These are phyloP conservation scores for Phortica magna DNA, from an alignment of 2,888 invertebrate species.

Conservation along the genomic window DNA sequence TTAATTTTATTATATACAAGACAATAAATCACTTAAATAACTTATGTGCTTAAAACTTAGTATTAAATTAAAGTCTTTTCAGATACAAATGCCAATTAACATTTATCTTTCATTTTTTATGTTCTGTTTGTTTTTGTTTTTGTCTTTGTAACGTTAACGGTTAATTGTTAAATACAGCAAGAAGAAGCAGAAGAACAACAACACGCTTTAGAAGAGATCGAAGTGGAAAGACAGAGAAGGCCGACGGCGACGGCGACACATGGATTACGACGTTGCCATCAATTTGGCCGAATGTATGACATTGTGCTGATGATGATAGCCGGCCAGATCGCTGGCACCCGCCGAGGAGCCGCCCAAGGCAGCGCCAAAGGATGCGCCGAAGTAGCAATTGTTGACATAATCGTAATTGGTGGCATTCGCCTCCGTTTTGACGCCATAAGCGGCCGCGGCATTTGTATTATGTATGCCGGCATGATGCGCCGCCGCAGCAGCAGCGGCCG, in stretches of 20 bases:
- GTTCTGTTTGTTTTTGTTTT: neutral
- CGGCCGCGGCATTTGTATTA: constrained; percentile 55
- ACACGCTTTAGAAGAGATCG: neutral
- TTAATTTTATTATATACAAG: neutral
- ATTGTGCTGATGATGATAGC: constrained; percentile 91
- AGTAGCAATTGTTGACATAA: constrained; percentile 78
- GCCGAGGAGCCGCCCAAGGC: constrained; percentile 71
- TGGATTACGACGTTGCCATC: constrained; percentile 87
- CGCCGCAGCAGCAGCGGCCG: constrained; percentile 43
- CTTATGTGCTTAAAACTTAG: neutral
- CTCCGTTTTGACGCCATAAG: constrained; percentile 75
- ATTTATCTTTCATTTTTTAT: neutral
- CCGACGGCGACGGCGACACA: no score
- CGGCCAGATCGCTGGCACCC: constrained; percentile 81
- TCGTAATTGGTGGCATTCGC: constrained; percentile 77
- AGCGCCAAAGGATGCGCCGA: constrained; percentile 76
- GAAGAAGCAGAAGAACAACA: neutral
- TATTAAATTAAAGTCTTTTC: neutral
- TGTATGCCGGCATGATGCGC: constrained; percentile 48
- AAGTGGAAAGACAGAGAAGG: neutral
- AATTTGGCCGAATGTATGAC: constrained; percentile 90
- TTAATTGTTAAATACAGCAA: neutral
- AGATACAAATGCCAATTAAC: neutral
- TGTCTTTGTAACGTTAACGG: neutral
- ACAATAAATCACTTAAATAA: neutral